Evolutionary conservation across 2,113 vertebrate species (phyloP).

Genomic region (Onychorhynchus coronatus): DNA sequence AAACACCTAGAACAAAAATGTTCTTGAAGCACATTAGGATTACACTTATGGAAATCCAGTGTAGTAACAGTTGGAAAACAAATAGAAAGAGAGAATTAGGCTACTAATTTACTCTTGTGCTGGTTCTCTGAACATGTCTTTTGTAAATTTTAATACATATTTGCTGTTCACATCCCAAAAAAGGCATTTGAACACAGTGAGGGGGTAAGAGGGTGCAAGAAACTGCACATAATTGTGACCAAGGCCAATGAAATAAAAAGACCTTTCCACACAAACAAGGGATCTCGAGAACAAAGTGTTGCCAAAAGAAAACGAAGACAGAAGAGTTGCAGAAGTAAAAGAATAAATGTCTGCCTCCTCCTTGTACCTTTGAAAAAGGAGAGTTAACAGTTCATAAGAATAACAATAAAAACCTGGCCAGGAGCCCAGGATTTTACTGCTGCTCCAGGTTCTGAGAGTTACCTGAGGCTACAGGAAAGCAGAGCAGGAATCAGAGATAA

Average conservation of each 20-base stretch:
- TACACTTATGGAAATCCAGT: background rate
- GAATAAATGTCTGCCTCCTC: background rate
- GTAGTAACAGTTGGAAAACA: background rate
- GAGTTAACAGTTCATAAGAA: background rate
- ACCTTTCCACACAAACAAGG: background rate
- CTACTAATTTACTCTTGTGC: background rate
- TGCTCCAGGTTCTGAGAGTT: background rate
- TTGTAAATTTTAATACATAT: too few species aligned
- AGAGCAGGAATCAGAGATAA: background rate
- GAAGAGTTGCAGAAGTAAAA: background rate
- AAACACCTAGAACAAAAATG: background rate
- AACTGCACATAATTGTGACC: background rate
- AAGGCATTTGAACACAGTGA: background rate
- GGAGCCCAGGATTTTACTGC: background rate
- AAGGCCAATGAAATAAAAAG: background rate
- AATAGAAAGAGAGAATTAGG: background rate
- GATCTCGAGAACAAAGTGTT: background rate
- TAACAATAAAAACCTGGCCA: background rate
- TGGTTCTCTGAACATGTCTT: background rate
- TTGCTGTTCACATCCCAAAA: background rate
- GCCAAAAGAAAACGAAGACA: background rate
- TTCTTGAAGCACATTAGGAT: background rate
- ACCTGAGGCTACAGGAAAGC: background rate
- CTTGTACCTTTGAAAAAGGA: background rate
- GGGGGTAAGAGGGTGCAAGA: background rate